Conservation (phyloP, 2,888 invertebrate species). For the Himalopsyche kuldschensis region DNA sequence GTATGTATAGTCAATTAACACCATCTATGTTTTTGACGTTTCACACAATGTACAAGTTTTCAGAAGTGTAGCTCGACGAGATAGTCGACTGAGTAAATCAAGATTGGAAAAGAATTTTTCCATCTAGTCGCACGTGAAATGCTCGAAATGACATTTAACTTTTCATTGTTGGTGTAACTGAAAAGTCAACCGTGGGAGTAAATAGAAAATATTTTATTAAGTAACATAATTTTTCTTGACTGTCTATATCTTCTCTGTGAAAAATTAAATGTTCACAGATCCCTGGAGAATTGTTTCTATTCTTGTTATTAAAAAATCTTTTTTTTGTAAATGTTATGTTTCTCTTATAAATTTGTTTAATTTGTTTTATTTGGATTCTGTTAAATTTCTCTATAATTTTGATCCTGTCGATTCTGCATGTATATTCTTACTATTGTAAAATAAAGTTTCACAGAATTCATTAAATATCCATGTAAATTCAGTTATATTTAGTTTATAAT, state of each 20-base stretch:
- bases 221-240: background rate
- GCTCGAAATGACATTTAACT: background rate
- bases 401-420: background rate
- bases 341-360: background rate
- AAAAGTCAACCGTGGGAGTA: background rate
- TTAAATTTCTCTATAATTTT: background rate
- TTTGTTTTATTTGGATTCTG: background rate
- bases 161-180: background rate
- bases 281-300: background rate
- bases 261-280: background rate
- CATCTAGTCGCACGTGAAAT: background rate
- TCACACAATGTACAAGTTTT: background rate
- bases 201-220: background rate
- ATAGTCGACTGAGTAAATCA: background rate
- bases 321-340: background rate
- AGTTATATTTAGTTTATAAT: background rate
- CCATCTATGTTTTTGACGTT: background rate
- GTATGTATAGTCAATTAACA: background rate
- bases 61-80: background rate
- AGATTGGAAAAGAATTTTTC: background rate
- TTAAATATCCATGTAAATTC: background rate
- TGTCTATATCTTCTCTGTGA: background rate
- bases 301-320: background rate
- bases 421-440: background rate
- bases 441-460: background rate